These are phyloP conservation scores for Turnix velox DNA, from an alignment of 2,113 vertebrate species.

Conservation along the genomic window DNA sequence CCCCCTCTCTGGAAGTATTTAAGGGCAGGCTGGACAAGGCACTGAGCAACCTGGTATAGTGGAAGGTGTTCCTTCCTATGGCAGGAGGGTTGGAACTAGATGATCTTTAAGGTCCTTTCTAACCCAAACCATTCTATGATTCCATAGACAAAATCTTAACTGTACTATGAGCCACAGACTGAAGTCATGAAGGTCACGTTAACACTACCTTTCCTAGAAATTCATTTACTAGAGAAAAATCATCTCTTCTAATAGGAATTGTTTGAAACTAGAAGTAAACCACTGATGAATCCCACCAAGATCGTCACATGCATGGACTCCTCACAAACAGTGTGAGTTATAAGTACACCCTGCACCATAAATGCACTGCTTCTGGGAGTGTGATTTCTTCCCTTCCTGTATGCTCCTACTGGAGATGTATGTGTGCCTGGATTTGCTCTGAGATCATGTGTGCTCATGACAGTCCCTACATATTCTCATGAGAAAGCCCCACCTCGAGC, in stretches of 20 bases:
- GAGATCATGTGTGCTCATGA: background rate
- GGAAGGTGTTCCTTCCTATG: no score
- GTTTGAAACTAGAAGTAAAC: background rate
- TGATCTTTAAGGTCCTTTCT: no score
- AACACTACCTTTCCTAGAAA: background rate
- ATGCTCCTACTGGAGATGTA: background rate
- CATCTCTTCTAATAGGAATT: background rate
- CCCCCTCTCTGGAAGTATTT: no score
- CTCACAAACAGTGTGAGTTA: background rate
- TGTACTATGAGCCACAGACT: background rate
- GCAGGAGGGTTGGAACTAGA: no score
- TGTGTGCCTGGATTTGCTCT: background rate
- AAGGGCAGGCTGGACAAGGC: no score
- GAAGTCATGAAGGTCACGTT: background rate
- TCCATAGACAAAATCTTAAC: background rate
- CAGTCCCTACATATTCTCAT: background rate
- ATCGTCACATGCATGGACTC: no score
- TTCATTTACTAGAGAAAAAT: background rate
- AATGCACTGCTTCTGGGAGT: background rate
- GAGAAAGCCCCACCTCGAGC: accelerated
- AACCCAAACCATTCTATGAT: no score
- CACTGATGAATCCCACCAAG: background rate
- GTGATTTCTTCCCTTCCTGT: background rate
- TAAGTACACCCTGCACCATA: background rate
- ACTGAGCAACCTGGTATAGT: no score